Evolutionary conservation across 2,888 invertebrate species (phyloP).

Genomic region (Isoperla grammatica): DNA sequence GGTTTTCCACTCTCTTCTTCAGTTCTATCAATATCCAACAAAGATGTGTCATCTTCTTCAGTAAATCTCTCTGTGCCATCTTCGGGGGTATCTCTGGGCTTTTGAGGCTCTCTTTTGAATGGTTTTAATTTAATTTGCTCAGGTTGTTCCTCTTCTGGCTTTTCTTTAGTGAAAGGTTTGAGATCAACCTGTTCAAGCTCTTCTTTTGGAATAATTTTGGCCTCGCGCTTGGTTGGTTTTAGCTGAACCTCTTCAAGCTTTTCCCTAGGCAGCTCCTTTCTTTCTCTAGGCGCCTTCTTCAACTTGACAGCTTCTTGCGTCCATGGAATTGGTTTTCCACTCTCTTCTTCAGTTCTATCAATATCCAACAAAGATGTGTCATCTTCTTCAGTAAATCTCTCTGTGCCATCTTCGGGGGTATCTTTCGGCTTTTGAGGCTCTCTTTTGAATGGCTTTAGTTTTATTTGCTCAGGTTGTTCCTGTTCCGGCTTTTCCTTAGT

Average conservation of each 20-base stretch:
- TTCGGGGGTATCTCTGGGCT: not conserved
- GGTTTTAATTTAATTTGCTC: conserved; percentile 22
- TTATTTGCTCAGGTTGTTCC: conserved; percentile 2
- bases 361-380: conserved; percentile 27
- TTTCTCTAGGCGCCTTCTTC: conserved; percentile 43
- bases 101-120: conserved; percentile 14
- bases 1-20: conserved; percentile 16
- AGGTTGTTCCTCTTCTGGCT: conserved; percentile 9
- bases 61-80: not conserved
- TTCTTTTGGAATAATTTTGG: conserved; percentile 20
- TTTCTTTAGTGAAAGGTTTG: conserved; percentile 19
- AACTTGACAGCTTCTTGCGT: conserved; percentile 13
- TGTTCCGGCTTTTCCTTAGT: conserved; percentile 11
- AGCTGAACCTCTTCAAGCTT: conserved; percentile 48
- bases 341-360: conserved; percentile 26
- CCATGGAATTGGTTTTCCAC: conserved; percentile 8
- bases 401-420: not conserved
- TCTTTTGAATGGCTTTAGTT: conserved; percentile 21
- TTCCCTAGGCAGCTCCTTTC: conserved; percentile 43
- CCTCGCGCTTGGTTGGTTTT: conserved; percentile 39
- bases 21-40: conserved; percentile 26
- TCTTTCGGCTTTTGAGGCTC: conserved; percentile 10
- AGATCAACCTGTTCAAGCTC: conserved; percentile 22
- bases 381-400: conserved; percentile 33
- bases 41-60: conserved; percentile 35